Evolutionary conservation across 2,888 invertebrate species (phyloP).

Genomic region (Endomychus coccineus): DNA sequence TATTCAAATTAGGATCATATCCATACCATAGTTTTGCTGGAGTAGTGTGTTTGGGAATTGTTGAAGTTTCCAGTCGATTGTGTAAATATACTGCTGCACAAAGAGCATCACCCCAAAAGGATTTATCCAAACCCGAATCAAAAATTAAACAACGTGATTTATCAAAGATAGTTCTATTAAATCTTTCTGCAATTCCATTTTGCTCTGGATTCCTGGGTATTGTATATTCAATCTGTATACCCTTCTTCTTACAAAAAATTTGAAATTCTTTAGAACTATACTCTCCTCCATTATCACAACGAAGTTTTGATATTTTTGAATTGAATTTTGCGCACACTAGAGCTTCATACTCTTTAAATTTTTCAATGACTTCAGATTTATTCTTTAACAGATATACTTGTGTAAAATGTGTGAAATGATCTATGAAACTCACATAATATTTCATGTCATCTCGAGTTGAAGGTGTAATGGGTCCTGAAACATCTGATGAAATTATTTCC

Average conservation of each 20-base stretch:
- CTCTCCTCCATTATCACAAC: slow-evolving; percentile 5
- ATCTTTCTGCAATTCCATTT: slow-evolving; percentile 6
- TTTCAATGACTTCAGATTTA: too few relatives aligned
- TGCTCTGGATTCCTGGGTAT: slow-evolving; percentile 6
- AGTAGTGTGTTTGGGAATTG: slow-evolving; percentile 1
- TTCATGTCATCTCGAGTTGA: slow-evolving; percentile 17
- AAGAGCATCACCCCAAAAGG: slow-evolving; percentile 2
- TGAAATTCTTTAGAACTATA: slow-evolving; percentile 2
- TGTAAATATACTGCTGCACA: slow-evolving; percentile 2
- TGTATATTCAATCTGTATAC: slow-evolving; percentile 1
- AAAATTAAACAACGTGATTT: slow-evolving; percentile 5
- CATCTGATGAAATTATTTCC: not conserved
- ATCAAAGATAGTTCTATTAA: slow-evolving; percentile 4
- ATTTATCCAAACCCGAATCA: not conserved
- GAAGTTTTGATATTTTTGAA: slow-evolving; percentile 3
- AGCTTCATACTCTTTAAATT: slow-evolving; percentile 21
- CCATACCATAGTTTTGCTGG: slow-evolving; percentile 1
- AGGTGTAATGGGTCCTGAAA: slow-evolving; percentile 25
- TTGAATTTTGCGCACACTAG: slow-evolving; percentile 7
- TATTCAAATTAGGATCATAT: not conserved
- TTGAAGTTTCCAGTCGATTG: slow-evolving; percentile 3
- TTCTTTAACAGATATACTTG: too few relatives aligned
- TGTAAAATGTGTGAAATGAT: slow-evolving; percentile 25
- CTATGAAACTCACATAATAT: slow-evolving; percentile 23
- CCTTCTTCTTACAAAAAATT: not conserved